phyloP scores from a whole-genome alignment of 2,888 invertebrate species.

The Andrena flavipes region DNA sequence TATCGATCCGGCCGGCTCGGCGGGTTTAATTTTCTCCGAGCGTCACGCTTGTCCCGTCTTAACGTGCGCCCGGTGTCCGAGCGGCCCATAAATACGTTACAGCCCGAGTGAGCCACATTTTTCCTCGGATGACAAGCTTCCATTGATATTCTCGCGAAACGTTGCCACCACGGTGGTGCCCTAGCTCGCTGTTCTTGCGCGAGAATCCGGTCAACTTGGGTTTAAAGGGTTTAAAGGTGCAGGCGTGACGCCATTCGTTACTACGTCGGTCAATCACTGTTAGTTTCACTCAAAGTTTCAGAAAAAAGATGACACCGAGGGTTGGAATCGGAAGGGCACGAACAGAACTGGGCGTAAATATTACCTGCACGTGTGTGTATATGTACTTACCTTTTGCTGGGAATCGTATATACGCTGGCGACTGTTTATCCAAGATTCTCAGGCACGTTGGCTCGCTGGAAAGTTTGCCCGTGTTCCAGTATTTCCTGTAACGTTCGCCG shows the following conservation, averaged over 20 bases:
- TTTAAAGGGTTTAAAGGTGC: constrained; percentile 13
- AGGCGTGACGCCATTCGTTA: no score
- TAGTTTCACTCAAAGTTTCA: no score
- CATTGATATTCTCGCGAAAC: constrained; percentile 31
- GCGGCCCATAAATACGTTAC: constrained; percentile 41
- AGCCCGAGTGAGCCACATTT: constrained; percentile 11
- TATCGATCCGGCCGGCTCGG: constrained; percentile 40
- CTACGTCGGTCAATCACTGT: no score
- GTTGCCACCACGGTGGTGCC: not conserved
- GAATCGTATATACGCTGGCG: constrained; percentile 1
- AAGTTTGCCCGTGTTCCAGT: constrained; percentile 38
- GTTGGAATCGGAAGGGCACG: no score
- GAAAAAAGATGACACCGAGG: no score
- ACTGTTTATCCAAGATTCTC: constrained; percentile 26
- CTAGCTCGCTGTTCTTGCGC: not conserved
- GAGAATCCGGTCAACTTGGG: not conserved
- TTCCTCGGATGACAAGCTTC: constrained; percentile 9
- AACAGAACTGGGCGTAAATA: no score
- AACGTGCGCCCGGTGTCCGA: constrained; percentile 18
- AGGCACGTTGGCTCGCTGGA: not conserved
- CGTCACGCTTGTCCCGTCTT: constrained; percentile 43
- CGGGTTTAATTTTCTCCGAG: constrained; percentile 46
- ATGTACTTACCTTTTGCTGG: not conserved
- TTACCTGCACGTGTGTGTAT: not conserved
- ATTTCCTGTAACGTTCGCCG: constrained; percentile 38